phyloP scores from a whole-genome alignment of 1,140 invertebrate genomes.

The Diorhabda elongata region DNA sequence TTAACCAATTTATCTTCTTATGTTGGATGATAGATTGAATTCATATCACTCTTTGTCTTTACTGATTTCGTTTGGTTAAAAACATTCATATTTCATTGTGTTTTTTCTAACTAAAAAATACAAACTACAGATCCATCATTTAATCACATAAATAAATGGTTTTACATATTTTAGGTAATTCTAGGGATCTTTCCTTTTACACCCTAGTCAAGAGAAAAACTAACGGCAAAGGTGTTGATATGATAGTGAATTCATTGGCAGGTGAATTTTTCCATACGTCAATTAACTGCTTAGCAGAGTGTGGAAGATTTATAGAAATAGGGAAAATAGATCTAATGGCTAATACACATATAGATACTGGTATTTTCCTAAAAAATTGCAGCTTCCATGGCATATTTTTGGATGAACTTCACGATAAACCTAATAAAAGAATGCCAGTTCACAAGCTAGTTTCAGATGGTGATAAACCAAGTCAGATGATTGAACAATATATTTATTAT shows the following conservation, averaged over 20 bases:
- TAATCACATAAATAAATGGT: neutral
- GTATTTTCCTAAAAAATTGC: conserved; percentile 76
- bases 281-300: conserved; percentile 67
- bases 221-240: conserved; percentile 60
- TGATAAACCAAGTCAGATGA: neutral
- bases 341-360: conserved; percentile 63
- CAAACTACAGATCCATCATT: too few relatives aligned
- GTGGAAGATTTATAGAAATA: conserved; percentile 71
- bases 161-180: conserved; percentile 48
- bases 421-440: conserved; percentile 30
- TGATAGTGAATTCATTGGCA: conserved; percentile 65
- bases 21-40: too few relatives aligned
- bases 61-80: too few relatives aligned
- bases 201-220: conserved; percentile 56
- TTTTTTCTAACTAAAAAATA: too few relatives aligned
- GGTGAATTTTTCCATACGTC: conserved; percentile 67
- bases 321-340: conserved; percentile 69
- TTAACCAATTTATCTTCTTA: too few relatives aligned
- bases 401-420: conserved; percentile 63
- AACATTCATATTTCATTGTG: too few relatives aligned
- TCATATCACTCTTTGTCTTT: too few relatives aligned
- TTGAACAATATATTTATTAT: conserved; percentile 38
- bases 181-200: conserved; percentile 59
- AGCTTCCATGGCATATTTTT: conserved; percentile 85
- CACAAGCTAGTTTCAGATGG: neutral